These are phyloP conservation scores for Lasioglossum oenotherae DNA, from an alignment of 2,888 invertebrate genomes.

Conservation along the genomic window DNA sequence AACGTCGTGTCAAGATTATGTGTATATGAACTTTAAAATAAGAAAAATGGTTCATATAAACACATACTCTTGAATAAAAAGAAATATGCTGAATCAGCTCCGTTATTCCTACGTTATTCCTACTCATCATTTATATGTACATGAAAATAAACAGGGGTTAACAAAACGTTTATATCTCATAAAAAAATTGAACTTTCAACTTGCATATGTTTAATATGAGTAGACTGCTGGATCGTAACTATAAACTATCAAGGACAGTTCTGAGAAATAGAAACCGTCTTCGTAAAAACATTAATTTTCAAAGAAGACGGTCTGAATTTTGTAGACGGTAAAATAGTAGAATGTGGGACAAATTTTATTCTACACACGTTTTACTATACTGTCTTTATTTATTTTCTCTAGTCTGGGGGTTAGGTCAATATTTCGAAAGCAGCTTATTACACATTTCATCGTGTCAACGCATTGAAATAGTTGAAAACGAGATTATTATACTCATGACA, in stretches of 20 bases:
- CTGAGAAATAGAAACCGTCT: background rate
- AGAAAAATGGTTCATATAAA: background rate
- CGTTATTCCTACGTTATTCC: background rate
- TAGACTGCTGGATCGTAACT: background rate
- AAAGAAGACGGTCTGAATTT: background rate
- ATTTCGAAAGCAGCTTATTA: background rate
- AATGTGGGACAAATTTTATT: background rate
- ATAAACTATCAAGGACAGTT: background rate
- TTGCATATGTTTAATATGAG: too few species aligned
- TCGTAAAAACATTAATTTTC: background rate
- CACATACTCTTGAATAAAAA: background rate
- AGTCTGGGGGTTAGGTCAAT: background rate
- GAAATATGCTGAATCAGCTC: background rate
- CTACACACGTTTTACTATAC: background rate
- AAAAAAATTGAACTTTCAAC: background rate
- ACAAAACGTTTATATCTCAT: background rate
- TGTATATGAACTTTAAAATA: background rate
- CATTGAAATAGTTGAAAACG: background rate
- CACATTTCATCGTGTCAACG: background rate
- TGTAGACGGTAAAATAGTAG: background rate
- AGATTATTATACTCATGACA: background rate
- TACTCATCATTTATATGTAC: background rate
- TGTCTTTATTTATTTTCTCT: background rate
- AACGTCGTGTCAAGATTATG: background rate
- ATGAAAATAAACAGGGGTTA: background rate